Conservation (phyloP, 2,797 vertebrate genomes). For the Bryconaethiops microstoma region DNA sequence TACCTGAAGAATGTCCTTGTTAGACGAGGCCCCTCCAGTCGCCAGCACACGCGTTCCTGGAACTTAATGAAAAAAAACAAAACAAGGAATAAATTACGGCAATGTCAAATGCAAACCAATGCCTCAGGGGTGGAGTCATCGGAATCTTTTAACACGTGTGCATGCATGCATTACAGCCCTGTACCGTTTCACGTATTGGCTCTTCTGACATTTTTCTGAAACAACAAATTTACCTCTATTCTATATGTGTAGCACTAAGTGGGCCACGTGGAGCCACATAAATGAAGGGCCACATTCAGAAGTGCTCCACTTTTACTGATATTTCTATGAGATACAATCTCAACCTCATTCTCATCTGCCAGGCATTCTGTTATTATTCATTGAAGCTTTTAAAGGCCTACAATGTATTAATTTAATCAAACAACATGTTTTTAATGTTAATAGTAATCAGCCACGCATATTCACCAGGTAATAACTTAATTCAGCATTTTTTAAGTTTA, state of each 20-base stretch:
- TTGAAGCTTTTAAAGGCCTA: not conserved
- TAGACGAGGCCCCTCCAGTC: constrained; percentile 91
- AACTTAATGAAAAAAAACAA: constrained; percentile 76
- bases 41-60: constrained; percentile 88
- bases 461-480: no score
- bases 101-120: not conserved
- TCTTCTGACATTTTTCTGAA: constrained; percentile 14
- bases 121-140: constrained; percentile 10
- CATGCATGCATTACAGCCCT: not conserved
- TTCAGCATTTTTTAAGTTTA: no score
- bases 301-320: not conserved
- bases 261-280: not conserved
- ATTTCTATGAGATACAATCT: not conserved
- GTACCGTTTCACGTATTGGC: constrained; percentile 5
- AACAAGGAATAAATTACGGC: constrained; percentile 55
- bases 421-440: no score
- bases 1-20: constrained; percentile 89
- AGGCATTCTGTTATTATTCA: not conserved
- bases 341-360: not conserved
- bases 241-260: constrained; percentile 25
- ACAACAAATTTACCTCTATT: constrained; percentile 3
- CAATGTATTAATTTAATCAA: not conserved
- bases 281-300: not conserved
- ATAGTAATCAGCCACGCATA: no score
- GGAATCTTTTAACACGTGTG: not conserved